Base-by-base conservation (phyloP, 2,113 vertebrate species). In the Megaptera novaeangliae region DNA sequence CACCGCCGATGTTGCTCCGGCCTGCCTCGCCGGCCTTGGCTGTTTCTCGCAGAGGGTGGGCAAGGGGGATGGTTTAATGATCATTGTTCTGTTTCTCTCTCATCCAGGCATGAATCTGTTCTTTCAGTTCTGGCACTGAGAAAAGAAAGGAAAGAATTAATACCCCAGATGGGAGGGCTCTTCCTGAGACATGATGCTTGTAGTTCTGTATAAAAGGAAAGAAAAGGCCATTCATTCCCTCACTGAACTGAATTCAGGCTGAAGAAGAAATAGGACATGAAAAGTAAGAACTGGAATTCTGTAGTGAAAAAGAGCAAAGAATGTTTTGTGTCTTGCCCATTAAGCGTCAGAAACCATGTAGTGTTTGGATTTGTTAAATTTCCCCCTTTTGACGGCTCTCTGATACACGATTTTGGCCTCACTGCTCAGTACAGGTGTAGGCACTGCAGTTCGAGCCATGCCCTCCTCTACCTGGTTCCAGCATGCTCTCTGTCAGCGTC, bases 101-200 rank as follows among this genome's bases (percentile, higher is more conserved):
- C 99, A 99, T 99, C 99, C 99, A 99, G 55, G 99, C 98, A 4
- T 99, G 99, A 97, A 99, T 99, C 97, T 99, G 99, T 96, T 99
- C 99, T 98, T 99, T 99, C 94, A 99, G 98, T 97, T 99, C 99
- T 97, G 99, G 99, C 98, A 99, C 99, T 99, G 97, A 21, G 36
- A 2, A 39, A 44, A 72, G 71, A 84, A 34, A 88, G 64, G 5
- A 55, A 49, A 49, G 49, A 72, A 18, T 98, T 81, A 97, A 49
- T 0, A 55, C 34, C 55, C 13, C 31, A 15, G 59, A 13, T 0
- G 12, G 83, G 64, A 66, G 57, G 90, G 57, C 49, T 52, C 14
- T 8, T 23, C 72, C 52, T 15, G 36, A 61, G 41, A 49, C 44
- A 29, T 0, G 34, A 21, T 1, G 88, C 46, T 8, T 13, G 15